Evolutionary conservation across 1,140 invertebrate genomes (phyloP).

Genomic region (Lasaia peninsularis): DNA sequence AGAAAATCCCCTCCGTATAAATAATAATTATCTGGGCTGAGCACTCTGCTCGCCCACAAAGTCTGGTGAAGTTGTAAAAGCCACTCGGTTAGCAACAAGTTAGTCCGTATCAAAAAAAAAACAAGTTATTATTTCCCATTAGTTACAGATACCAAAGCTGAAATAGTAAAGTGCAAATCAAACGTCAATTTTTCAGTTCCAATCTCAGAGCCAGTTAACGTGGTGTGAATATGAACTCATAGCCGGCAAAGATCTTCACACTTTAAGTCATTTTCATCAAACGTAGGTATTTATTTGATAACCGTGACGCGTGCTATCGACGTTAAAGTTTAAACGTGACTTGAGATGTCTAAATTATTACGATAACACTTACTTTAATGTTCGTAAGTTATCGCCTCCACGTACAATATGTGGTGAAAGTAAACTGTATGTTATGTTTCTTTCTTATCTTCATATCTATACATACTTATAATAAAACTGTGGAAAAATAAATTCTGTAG

Average conservation of each 20-base stretch:
- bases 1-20: no score
- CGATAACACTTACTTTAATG: background rate
- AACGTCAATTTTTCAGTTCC: background rate
- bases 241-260: conserved; percentile 21
- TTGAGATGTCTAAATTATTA: conserved; percentile 1
- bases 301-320: conserved; percentile 26
- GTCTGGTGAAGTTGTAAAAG: no score
- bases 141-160: background rate
- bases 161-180: background rate
- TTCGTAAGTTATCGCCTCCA: background rate
- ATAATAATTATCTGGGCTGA: no score
- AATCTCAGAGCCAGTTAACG: background rate
- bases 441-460: no score
- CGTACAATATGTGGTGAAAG: background rate
- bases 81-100: no score
- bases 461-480: no score
- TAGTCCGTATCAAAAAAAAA: no score
- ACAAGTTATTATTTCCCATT: no score
- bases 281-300: conserved; percentile 33
- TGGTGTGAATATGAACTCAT: conserved; percentile 10
- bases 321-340: conserved; percentile 17
- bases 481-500: no score
- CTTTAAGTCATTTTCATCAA: conserved; percentile 28
- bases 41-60: no score
- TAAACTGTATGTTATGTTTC: no score